Base-by-base conservation (phyloP, 2,888 invertebrate genomes). In the Himalopsyche anomala region DNA sequence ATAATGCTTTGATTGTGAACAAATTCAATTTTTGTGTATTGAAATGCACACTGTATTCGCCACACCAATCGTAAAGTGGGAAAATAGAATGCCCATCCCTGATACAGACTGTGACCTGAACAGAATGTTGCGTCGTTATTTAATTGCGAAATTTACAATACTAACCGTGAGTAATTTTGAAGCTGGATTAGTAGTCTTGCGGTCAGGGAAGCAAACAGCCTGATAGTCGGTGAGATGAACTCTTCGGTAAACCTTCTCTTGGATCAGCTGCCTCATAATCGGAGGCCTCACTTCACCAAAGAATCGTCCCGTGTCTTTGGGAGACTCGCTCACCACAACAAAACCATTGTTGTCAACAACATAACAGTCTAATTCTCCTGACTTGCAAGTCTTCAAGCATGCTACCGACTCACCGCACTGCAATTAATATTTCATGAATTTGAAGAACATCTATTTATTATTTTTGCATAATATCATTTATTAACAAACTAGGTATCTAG, bases 341-440 rank as follows among this genome's bases (percentile, higher is more conserved):
- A 96, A 98, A 4, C 97, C 98, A 90, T 98, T 97, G 91, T 97
- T 97, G 91, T 98, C 98, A 62, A 98, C 92, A 69, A 98, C 93
- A 90, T 95, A 98, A 90, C 98, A 98, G 87, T 96, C 96, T 90
- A 96, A 94, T 86, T 94, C 94, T 80, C 94, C 94, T 2, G 95
- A 94, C 56, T 93, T 94, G 90, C 96, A 96, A 0, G 95, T 94
- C 87, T 92, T 92, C 36, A 56, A 28, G 89, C 95, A 95, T 0
- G 91, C 91, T 36, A 90, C 90, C 83, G 92, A 92, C 82, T 93
- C 93, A 87, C 90, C 90, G 88, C 90, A 90, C 90, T 90, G 55
- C 19, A 84, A 62, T 4, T 5, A 40, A 56, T 51, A 15, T 51
- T 51, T 9, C 11, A 51, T 12, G 12, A 54, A 82, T 56, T 3